Evolutionary conservation across 2,113 vertebrate species (phyloP), one percentile per base, ranked within the genome.

Genomic region (Centropus bengalensis): DNA sequence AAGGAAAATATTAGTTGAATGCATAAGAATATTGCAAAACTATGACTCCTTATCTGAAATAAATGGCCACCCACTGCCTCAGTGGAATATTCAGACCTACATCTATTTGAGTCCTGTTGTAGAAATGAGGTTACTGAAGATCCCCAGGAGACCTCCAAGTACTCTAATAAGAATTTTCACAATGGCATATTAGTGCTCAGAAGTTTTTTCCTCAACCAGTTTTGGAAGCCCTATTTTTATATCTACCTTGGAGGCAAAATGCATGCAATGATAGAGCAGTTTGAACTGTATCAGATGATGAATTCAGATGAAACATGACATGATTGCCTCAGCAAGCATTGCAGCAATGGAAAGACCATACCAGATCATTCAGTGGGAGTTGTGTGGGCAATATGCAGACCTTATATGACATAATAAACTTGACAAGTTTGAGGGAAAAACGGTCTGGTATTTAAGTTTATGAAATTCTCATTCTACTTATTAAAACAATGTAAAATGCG

Each of bases 171-270:
- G 36, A 52, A 10, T 55, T 91, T 89, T 89, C 51, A 66, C 16
- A 81, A n/a, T 38, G 30, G 20, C 77, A 15, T 69, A 45, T 81
- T 89, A 55, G 22, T 69, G 30, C 55, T 89, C 14, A n/a, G 44
- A 82, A 67, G 51, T 60, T 42, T 85, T 54, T 64, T 76, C 26
- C 30, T 79, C 33, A 20, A 26, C 36, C 44, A 26, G 9, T 59
- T 93, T 86, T 81, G 82, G 59, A 93, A 94, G 64, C 26, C 3
- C 45, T 94, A 38, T 81, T 89, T 93, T 94, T 89, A 32, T 77
- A 42, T 55, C 44, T 64, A n/a, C 54, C 82, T 83, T 44, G 38
- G 73, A 80, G 87, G 67, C 42, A 78, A 54, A 88, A 82, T 63
- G 52, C 30, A 9, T 5, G 2, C 42, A 58, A 23, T 67, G 47